Percentiles rank a stretch among this genome's conserved stretches.
Conservation (phyloP, 2,888 invertebrate species). For the Brachyptera putata region DNA sequence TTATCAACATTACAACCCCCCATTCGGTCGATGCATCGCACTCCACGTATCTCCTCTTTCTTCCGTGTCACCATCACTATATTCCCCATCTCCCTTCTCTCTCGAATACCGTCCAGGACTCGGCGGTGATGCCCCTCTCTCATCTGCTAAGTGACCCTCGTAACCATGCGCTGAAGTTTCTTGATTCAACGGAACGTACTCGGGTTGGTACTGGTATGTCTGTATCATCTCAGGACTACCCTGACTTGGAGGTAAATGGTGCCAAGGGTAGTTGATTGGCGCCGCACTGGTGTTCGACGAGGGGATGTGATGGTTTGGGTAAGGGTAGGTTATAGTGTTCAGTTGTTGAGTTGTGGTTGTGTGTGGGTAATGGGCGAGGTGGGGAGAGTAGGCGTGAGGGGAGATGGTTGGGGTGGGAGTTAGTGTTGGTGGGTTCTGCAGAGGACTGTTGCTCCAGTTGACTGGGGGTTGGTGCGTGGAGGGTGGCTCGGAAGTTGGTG, state of each 20-base stretch:
- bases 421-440: conserved; percentile 1
- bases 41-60: conserved; percentile 10
- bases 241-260: neutral
- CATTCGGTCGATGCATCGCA: conserved; percentile 13
- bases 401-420: conserved; percentile 12
- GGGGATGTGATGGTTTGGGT: conserved; percentile 9
- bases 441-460: neutral
- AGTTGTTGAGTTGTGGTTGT: neutral
- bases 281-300: neutral
- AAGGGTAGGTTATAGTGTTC: conserved; percentile 4
- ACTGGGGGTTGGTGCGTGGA: neutral
- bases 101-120: conserved; percentile 8
- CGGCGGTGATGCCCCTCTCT: neutral
- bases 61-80: conserved; percentile 10
- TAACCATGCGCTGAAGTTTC: neutral
- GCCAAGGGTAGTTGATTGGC: neutral
- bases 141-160: neutral
- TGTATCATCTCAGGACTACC: conserved; percentile 13
- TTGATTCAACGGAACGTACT: conserved; percentile 10
- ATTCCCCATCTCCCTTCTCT: conserved; percentile 9
- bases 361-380: conserved; percentile 11
- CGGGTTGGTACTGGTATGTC: conserved; percentile 18
- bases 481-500: neutral
- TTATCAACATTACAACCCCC: too few relatives aligned
- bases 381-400: conserved; percentile 9